Base-by-base conservation (phyloP, 2,113 vertebrate genomes). In the Apus apus region DNA sequence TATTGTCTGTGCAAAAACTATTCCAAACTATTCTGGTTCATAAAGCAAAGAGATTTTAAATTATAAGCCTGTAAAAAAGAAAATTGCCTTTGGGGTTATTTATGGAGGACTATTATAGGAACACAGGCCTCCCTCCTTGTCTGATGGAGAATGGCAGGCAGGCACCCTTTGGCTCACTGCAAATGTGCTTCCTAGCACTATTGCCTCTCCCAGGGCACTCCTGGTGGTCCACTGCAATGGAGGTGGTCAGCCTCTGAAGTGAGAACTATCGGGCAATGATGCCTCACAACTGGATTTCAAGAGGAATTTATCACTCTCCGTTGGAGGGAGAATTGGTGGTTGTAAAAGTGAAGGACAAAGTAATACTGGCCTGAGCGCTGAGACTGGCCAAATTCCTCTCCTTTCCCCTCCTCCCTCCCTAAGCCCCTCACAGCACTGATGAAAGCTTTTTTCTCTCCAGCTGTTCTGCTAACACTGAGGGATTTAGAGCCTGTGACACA, bases 261-360 rank as follows among this genome's bases (percentile, higher is more conserved):
- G 8, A 61, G 58, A 89, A 27, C 57, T 76, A 78, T 58, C 62
- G 78, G 73, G 71, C 62, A 65, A 36, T 48, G 40, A 46, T 50
- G 80, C n/a, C 68, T 50, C 2, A 0, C 46, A 75, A 87, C 15
- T 43, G 66, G 34, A 38, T 67, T 74, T 68, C 20, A 94, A 77
- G 61, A 67, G 62, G 15, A 70, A 85, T 87, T 75, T 91, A 87
- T 89, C 0, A 2, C 36, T 58, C 36, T 46, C 43, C 57, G 14
- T 74, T 64, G 25, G 43, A 48, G 65, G 57, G 50, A 62, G 43
- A 86, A 68, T 72, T 56, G 26, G 22, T 80, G 34, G 75, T 8
- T 93, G 79, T 95, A 95, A 95, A 93, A 97, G 27, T 68, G 36
- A 85, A 89, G 43, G 72, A 70, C 75, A 76, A 86, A 87, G 27